These are phyloP conservation scores for Malacoctenus gilli DNA, from an alignment of 2,797 vertebrate genomes.

Conservation along the genomic window DNA sequence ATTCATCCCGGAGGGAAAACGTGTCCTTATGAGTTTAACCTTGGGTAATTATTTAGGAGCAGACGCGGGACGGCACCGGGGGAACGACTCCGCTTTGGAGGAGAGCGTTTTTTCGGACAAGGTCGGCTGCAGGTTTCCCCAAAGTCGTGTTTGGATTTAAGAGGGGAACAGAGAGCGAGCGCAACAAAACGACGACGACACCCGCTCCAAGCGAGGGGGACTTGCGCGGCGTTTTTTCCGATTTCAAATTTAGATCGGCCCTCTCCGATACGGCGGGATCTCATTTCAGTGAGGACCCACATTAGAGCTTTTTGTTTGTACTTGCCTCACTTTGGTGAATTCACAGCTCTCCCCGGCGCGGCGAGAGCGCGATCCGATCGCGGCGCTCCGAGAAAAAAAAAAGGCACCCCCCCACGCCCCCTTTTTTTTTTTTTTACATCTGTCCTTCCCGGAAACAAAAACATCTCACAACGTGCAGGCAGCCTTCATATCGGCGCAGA, in stretches of 20 bases:
- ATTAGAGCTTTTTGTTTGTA: no score
- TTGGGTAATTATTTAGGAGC: conserved; percentile 34
- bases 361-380: conserved; percentile 38
- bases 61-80: conserved; percentile 24
- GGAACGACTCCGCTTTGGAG: conserved; percentile 32
- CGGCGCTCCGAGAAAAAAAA: conserved; percentile 15
- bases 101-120: conserved; percentile 40
- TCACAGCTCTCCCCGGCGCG: conserved; percentile 28
- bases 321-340: conserved; percentile 33
- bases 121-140: conserved; percentile 7
- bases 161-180: background rate
- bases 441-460: conserved; percentile 56
- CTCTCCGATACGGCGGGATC: conserved; percentile 3
- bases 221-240: background rate
- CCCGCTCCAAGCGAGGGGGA: conserved; percentile 13
- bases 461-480: conserved; percentile 45
- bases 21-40: conserved; percentile 44
- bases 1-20: conserved; percentile 43
- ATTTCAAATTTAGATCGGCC: background rate
- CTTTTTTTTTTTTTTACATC: conserved; percentile 42
- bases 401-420: no score
- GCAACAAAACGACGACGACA: background rate
- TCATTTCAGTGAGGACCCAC: no score
- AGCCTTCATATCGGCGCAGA: conserved; percentile 42
- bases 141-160: background rate